Evolutionary conservation across 1,140 invertebrate species (phyloP).

Genomic region (Pogonognathellus flavescens): DNA sequence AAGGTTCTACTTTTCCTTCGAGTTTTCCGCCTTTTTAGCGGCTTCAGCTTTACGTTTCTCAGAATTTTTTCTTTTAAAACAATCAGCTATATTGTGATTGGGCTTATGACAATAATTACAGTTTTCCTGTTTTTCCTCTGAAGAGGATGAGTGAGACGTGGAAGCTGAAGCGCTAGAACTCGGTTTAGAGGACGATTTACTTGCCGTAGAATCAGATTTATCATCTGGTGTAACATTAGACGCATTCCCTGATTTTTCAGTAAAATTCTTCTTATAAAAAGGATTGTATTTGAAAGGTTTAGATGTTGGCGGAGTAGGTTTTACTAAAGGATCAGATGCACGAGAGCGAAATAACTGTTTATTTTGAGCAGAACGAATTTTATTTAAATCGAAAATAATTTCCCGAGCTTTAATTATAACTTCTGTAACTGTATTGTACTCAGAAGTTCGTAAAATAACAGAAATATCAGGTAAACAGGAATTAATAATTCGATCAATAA

Average conservation of each 20-base stretch:
- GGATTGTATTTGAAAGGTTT: not conserved
- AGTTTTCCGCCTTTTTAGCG: conserved; percentile 11
- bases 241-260: no score
- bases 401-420: conserved; percentile 8
- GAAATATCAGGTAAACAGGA: conserved; percentile 23
- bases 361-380: not conserved
- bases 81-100: not conserved
- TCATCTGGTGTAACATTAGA: not conserved
- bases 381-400: conserved; percentile 23
- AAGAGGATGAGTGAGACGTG: not conserved
- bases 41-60: not conserved
- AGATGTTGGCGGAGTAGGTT: not conserved
- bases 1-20: not conserved
- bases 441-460: not conserved
- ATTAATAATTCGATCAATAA: conserved; percentile 2
- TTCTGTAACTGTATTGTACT: not conserved
- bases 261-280: not conserved
- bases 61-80: no score
- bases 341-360: not conserved
- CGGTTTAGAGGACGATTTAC: not conserved
- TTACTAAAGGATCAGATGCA: not conserved
- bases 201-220: not conserved
- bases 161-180: not conserved
- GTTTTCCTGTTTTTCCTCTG: not conserved
- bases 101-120: not conserved